Evolutionary conservation across 2,797 vertebrate species (phyloP), one percentile per base, ranked within the genome.

Genomic region (Alfaro cultratus): DNA sequence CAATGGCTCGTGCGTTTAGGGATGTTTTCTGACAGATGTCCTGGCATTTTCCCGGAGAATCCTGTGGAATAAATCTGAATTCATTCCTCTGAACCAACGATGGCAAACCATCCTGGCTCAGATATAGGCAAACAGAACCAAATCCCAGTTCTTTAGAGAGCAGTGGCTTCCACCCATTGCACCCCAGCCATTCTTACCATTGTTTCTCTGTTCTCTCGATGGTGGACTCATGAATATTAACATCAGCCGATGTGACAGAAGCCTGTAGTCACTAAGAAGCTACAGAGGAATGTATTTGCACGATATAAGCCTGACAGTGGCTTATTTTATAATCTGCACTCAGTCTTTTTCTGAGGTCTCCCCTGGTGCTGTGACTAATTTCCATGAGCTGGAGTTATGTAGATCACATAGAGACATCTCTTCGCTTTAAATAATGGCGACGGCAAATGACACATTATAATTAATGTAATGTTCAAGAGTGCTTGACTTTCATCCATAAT

Each of bases 171-270:
- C 74, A 46, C 74, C 43, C 43, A 16, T 71, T 46, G 55, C 55
- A 76, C 41, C 74, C 26, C 55, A 15, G 74, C 16, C 55, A 62
- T 46, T 46, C 41, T 39, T 62, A 21, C 18, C 74, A 49, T 76
- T 39, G 75, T 67, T 76, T 67, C 31, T 34, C 75, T 36, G 16
- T 67, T 76, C 57, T 76, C 57, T 34, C 18, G 45, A 18, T 36
- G 75, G 21, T 76, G 45, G 62, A 46, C 43, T 67, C 60, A 49
- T 46, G 57, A 76, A 67, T 76, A 49, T 26, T 67, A 76, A 67
- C 23, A 36, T 47, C 41, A 34, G 41, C 15, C 39, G n/a, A 45
- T 21, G n/a, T 60, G 43, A 36, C 31, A 47, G 53, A 62, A 64
- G 41, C 36, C 15, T 70, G 76, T 41, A 53, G 47, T 60, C 49